Conservation (phyloP, 1,140 invertebrate species). For the Hyles vespertilio region DNA sequence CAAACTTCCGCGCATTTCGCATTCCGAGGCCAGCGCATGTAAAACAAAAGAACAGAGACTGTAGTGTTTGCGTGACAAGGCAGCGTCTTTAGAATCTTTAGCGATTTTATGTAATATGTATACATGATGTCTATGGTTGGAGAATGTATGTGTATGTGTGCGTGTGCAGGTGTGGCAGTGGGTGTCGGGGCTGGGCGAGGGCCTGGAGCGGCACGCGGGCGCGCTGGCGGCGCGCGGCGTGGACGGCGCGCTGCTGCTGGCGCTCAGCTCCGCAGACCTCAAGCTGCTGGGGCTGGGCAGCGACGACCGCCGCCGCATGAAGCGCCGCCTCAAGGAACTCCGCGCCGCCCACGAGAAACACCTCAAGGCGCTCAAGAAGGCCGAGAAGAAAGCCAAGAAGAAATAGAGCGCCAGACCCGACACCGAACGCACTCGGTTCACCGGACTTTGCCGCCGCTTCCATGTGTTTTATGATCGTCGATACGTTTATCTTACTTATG, state of each 20-base stretch:
- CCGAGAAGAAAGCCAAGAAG: constrained; percentile 82
- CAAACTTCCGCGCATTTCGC: too few species aligned
- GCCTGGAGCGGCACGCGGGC: constrained; percentile 88
- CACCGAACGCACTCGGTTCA: constrained; percentile 1
- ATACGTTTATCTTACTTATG: too few species aligned
- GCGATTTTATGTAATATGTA: too few species aligned
- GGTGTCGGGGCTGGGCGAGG: constrained; percentile 85
- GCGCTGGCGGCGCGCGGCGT: constrained; percentile 91
- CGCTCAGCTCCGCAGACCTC: constrained; percentile 90
- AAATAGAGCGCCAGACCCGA: constrained; percentile 67
- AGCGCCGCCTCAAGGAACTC: constrained; percentile 93
- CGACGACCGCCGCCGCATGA: constrained; percentile 89
- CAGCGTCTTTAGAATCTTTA: too few species aligned
- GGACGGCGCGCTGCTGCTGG: constrained; percentile 87
- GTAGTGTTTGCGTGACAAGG: too few species aligned
- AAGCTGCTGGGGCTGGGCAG: constrained; percentile 90
- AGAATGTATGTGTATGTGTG: background rate
- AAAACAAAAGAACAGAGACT: too few species aligned
- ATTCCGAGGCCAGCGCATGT: too few species aligned
- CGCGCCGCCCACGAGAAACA: constrained; percentile 87
- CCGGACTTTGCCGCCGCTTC: background rate
- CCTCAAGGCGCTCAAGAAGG: constrained; percentile 88
- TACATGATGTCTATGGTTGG: too few species aligned
- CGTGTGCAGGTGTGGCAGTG: constrained; percentile 88
- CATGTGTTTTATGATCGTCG: too few species aligned